Evolutionary conservation across 2,888 invertebrate genomes (phyloP).

Genomic region (Antheraea assamensis): DNA sequence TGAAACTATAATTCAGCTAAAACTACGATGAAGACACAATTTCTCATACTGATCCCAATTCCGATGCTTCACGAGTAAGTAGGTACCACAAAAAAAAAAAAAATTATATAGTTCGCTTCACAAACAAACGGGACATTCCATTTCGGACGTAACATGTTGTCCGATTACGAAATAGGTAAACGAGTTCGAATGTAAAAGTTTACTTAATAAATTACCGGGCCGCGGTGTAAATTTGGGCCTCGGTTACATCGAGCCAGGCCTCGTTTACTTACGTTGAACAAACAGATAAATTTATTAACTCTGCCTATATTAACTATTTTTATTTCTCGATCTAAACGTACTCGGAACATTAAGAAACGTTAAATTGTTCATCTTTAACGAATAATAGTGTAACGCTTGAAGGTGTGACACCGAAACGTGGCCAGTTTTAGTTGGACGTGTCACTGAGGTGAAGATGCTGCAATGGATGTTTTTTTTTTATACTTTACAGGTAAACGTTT

Average conservation of each 20-base stretch:
- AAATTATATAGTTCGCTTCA: neutral
- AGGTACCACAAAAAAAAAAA: neutral
- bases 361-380: neutral
- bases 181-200: neutral
- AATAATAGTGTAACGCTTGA: no score
- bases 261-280: conserved; percentile 2
- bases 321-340: neutral
- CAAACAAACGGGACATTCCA: neutral
- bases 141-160: neutral
- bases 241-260: neutral
- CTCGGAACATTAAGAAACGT: neutral
- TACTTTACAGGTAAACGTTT: no score
- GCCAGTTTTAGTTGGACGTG: no score
- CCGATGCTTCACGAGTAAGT: neutral
- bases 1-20: no score
- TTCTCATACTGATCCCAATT: neutral
- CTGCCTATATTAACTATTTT: neutral
- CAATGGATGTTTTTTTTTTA: no score
- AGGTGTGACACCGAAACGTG: no score
- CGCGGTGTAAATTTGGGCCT: conserved; percentile 1
- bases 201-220: neutral
- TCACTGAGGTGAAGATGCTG: no score
- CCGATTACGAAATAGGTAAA: conserved; percentile 2
- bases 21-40: neutral
- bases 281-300: neutral